phyloP scores from a whole-genome alignment of 2,888 invertebrate genomes.

The Phortica magna region DNA sequence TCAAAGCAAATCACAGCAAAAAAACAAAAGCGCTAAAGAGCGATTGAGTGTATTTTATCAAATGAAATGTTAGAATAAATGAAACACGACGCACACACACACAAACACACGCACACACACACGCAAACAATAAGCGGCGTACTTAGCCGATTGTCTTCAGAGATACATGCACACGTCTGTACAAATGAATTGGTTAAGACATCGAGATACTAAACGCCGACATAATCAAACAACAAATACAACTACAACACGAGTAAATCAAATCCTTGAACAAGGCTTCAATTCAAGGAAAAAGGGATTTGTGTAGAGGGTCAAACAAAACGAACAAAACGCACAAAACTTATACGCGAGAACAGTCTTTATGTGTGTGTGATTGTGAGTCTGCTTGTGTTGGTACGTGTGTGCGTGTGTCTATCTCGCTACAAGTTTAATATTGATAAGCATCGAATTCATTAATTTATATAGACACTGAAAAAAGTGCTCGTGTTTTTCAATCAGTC shows the following conservation, averaged over 20 bases:
- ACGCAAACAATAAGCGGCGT: slow-evolving; percentile 1
- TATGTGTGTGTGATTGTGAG: slow-evolving; percentile 6
- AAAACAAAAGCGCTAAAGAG: slow-evolving; percentile 38
- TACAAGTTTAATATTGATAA: slow-evolving; percentile 53
- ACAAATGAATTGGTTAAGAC: slow-evolving; percentile 19
- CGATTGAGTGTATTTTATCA: slow-evolving; percentile 59
- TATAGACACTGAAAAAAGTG: slow-evolving; percentile 42
- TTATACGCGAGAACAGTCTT: background rate
- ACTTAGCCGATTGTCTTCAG: background rate
- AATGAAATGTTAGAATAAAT: slow-evolving; percentile 54
- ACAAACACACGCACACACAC: slow-evolving; percentile 31
- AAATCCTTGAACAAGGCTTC: background rate
- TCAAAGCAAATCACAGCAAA: slow-evolving; percentile 17
- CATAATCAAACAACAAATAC: slow-evolving; percentile 11
- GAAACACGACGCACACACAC: slow-evolving; percentile 33
- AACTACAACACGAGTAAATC: slow-evolving; percentile 16
- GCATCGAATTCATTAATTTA: slow-evolving; percentile 74
- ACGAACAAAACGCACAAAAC: slow-evolving; percentile 37
- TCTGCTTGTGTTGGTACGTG: slow-evolving; percentile 33
- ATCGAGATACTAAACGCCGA: slow-evolving; percentile 22
- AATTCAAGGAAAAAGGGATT: background rate
- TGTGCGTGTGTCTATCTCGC: slow-evolving; percentile 32
- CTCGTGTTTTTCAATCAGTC: no score
- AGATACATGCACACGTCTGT: background rate
- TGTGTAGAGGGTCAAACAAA: background rate